These are phyloP conservation scores for Rhinophrynus dorsalis DNA, from an alignment of 2,797 vertebrate genomes.

Conservation along the genomic window DNA sequence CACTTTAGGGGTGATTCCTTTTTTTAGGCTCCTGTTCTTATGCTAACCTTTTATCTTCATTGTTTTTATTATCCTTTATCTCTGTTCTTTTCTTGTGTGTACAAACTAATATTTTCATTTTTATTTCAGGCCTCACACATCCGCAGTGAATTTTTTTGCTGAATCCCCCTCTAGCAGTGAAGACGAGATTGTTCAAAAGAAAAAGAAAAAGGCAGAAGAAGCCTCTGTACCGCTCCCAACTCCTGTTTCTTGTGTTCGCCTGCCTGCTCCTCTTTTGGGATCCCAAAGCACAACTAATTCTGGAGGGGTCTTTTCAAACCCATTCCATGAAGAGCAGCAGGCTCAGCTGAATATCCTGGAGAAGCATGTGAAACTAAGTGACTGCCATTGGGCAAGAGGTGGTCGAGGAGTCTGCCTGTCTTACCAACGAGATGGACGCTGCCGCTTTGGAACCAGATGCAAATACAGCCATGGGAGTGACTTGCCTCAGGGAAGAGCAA, in stretches of 20 bases:
- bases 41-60: too few species aligned
- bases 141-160: constrained; percentile 5
- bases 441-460: constrained; percentile 78
- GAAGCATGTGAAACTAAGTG: constrained; percentile 78
- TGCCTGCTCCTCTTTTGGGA: constrained; percentile 47
- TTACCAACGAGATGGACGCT: constrained; percentile 75
- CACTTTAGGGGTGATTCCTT: too few species aligned
- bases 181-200: neutral
- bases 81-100: too few species aligned
- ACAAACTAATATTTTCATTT: neutral
- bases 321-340: constrained; percentile 72
- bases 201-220: constrained; percentile 52
- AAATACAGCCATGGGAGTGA: constrained; percentile 81
- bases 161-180: neutral
- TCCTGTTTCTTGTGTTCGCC: constrained; percentile 48
- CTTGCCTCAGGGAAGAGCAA: constrained; percentile 46
- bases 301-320: constrained; percentile 76
- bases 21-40: too few species aligned
- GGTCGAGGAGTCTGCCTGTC: constrained; percentile 72
- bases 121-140: neutral
- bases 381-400: constrained; percentile 70
- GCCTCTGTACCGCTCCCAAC: constrained; percentile 49
- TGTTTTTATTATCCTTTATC: too few species aligned
- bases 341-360: constrained; percentile 72
- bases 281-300: constrained; percentile 26